Percentiles rank a stretch among this genome's conserved stretches.
These are phyloP conservation scores for Ophiothrix spiculata DNA, from an alignment of 35 echinoderm and acorn worm species.

Conservation along the genomic window DNA sequence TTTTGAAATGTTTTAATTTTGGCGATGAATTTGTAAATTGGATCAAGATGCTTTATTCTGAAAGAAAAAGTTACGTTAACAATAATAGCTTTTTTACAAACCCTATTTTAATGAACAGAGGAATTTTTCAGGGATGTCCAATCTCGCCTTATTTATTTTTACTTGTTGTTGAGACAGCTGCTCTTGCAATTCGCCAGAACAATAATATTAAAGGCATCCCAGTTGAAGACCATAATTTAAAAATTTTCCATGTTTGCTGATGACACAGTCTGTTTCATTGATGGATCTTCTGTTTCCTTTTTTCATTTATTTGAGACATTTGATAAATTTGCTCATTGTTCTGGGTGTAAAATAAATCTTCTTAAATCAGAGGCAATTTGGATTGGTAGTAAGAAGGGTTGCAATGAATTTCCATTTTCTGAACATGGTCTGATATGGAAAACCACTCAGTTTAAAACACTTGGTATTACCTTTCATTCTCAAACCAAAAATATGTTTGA, in stretches of 20 bases:
- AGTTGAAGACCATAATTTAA: neutral
- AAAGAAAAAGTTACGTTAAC: slow-evolving; percentile 15
- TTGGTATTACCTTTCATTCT: slow-evolving; percentile 9
- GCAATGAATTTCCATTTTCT: neutral
- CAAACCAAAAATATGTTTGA: slow-evolving; percentile 1
- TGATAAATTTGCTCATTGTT: neutral
- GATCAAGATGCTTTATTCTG: slow-evolving; percentile 18
- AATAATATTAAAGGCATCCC: slow-evolving; percentile 21
- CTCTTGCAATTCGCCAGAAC: slow-evolving; percentile 7
- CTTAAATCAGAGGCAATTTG: slow-evolving; percentile 26
- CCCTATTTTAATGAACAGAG: neutral
- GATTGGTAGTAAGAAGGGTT: slow-evolving; percentile 7
- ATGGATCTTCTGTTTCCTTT: slow-evolving; percentile 1
- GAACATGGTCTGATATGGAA: slow-evolving; percentile 5
- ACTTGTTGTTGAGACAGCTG: neutral
- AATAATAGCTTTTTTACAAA: slow-evolving; percentile 25
- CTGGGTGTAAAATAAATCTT: slow-evolving; percentile 4
- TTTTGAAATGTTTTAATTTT: slow-evolving; percentile 22
- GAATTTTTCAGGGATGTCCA: slow-evolving; percentile 26
- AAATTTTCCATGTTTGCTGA: slow-evolving; percentile 19
- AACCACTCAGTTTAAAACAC: slow-evolving; percentile 13
- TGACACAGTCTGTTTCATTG: slow-evolving; percentile 10
- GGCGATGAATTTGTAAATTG: neutral
- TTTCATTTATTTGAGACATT: neutral
- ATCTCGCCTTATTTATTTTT: slow-evolving; percentile 1